phyloP scores from a whole-genome alignment of 1,140 invertebrate genomes.

The Mesaphorura yosii region DNA sequence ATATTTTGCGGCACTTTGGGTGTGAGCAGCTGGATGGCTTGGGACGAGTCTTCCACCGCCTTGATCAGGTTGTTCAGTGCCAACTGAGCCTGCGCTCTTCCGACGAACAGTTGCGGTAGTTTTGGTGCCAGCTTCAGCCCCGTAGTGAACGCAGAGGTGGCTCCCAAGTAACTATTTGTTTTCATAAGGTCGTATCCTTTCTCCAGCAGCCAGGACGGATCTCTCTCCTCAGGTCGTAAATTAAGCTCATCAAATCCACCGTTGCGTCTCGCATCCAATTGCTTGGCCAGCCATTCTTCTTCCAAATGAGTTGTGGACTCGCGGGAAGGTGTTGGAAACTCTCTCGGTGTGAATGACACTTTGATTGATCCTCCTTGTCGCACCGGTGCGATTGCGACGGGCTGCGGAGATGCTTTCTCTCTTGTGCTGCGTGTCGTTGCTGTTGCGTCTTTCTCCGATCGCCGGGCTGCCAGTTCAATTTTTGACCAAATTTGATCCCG shows the following conservation, averaged over 20 bases:
- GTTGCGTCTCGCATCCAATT: conserved; percentile 56
- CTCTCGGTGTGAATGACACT: conserved; percentile 59
- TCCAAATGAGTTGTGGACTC: conserved; percentile 62
- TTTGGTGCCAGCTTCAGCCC: conserved; percentile 62
- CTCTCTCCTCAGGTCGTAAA: conserved; percentile 64
- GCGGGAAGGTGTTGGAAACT: conserved; percentile 67
- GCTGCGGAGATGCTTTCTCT: too few relatives aligned
- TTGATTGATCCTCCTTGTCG: conserved; percentile 48
- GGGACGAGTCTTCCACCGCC: conserved; percentile 50
- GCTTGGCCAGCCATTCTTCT: conserved; percentile 68
- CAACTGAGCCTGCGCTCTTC: conserved; percentile 63
- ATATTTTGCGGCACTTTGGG: conserved; percentile 59
- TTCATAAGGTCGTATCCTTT: conserved; percentile 71
- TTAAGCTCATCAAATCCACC: conserved; percentile 62
- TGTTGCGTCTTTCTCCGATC: too few relatives aligned
- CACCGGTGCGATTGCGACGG: conserved; percentile 33
- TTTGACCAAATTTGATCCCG: too few relatives aligned
- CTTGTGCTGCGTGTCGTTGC: too few relatives aligned
- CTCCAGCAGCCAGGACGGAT: conserved; percentile 66
- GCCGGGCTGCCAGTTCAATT: too few relatives aligned
- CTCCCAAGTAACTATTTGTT: conserved; percentile 59
- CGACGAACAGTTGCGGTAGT: conserved; percentile 59
- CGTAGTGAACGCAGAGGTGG: conserved; percentile 66
- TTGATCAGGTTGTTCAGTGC: conserved; percentile 58
- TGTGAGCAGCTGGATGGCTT: conserved; percentile 58